These are phyloP conservation scores for Apodemia mormo DNA, from an alignment of 2,888 invertebrate genomes.

Conservation along the genomic window DNA sequence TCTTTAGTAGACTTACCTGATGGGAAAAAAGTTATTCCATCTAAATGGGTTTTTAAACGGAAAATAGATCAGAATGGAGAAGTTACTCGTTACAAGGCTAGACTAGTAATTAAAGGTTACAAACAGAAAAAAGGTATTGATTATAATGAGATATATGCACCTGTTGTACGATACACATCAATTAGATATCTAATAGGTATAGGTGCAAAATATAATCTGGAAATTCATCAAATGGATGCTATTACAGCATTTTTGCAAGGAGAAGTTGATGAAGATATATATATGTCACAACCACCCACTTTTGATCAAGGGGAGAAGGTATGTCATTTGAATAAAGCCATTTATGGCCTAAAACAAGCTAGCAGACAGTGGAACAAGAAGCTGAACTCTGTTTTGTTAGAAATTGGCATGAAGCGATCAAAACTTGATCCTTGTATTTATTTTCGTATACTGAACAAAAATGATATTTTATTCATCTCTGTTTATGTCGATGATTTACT, in stretches of 20 bases:
- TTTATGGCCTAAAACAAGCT: slow-evolving; percentile 37
- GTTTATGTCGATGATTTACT: slow-evolving; percentile 40
- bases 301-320: slow-evolving; percentile 30
- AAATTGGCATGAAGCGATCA: slow-evolving; percentile 38
- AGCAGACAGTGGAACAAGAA: slow-evolving; percentile 40
- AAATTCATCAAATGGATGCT: slow-evolving; percentile 37
- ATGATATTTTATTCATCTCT: slow-evolving; percentile 37
- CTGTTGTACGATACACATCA: slow-evolving; percentile 31
- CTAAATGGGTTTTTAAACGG: slow-evolving; percentile 39
- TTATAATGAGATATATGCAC: slow-evolving; percentile 32
- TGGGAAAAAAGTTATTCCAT: slow-evolving; percentile 33
- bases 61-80: slow-evolving; percentile 32
- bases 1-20: slow-evolving; percentile 28
- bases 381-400: slow-evolving; percentile 29
- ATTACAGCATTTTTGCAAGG: slow-evolving; percentile 37
- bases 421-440: slow-evolving; percentile 42
- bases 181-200: slow-evolving; percentile 30
- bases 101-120: slow-evolving; percentile 33
- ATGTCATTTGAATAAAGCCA: slow-evolving; percentile 33
- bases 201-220: slow-evolving; percentile 30
- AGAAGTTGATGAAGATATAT: slow-evolving; percentile 34
- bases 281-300: slow-evolving; percentile 30
- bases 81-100: slow-evolving; percentile 34
- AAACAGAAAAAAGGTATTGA: slow-evolving; percentile 28
- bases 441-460: slow-evolving; percentile 29